These are phyloP conservation scores for Sandelia bainsii DNA, from an alignment of 2,797 vertebrate species.

Conservation along the genomic window DNA sequence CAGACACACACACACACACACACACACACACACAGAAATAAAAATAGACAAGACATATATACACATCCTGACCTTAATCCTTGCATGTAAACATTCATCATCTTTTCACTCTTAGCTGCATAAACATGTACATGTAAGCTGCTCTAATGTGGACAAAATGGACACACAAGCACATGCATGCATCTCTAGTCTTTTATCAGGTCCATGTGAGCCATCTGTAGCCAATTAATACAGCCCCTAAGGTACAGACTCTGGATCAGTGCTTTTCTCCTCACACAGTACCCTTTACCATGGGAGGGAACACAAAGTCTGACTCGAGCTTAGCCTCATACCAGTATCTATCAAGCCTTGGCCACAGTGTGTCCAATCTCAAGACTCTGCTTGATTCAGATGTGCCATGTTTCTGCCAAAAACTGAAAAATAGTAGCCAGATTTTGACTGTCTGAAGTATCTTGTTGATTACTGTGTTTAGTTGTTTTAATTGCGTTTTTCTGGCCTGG, in stretches of 20 bases:
- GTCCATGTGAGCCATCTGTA: constrained; percentile 84
- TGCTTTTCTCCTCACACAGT: constrained; percentile 68
- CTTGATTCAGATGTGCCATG: constrained; percentile 9
- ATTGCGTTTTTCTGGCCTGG: background rate
- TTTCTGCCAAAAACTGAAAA: constrained; percentile 10
- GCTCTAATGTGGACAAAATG: constrained; percentile 29
- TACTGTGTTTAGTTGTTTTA: background rate
- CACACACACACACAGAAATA: background rate
- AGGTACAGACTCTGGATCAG: constrained; percentile 78
- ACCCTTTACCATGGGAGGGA: constrained; percentile 70
- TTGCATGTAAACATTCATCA: constrained; percentile 38
- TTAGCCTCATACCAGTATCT: constrained; percentile 48
- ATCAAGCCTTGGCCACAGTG: constrained; percentile 25
- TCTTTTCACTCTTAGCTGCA: constrained; percentile 31
- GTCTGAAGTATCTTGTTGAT: background rate
- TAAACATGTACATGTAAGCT: constrained; percentile 47
- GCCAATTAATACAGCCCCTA: constrained; percentile 72
- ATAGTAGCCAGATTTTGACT: background rate
- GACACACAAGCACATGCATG: constrained; percentile 4
- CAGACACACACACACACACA: constrained; percentile 2
- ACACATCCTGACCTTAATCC: constrained; percentile 30
- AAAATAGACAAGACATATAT: constrained; percentile 21
- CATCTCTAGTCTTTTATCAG: constrained; percentile 74
- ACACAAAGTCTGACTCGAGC: constrained; percentile 56
- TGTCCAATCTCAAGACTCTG: constrained; percentile 3